A percentile compares a stretch with the other conserved stretches of the same genome.
Conservation (phyloP, 2,888 invertebrate genomes). For the Hyles lineata region DNA sequence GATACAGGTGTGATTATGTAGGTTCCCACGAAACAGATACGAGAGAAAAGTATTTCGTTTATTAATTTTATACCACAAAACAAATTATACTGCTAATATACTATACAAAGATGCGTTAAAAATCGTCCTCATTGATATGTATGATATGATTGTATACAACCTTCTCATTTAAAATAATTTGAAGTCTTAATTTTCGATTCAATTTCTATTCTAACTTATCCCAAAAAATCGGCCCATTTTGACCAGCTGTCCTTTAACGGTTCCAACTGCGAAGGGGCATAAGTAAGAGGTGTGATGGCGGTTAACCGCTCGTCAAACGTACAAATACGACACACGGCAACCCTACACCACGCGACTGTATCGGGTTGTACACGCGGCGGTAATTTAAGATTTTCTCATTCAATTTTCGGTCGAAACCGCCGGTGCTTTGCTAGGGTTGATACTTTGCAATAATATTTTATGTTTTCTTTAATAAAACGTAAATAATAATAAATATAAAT, state of each 20-base stretch:
- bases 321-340: conserved; percentile 34
- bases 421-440: neutral
- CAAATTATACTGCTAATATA: no score
- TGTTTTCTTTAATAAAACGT: no score
- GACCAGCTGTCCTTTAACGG: neutral
- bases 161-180: neutral
- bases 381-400: neutral
- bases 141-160: no score
- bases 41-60: no score
- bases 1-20: no score
- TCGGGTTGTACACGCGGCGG: neutral
- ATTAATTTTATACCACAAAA: no score
- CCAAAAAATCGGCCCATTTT: no score
- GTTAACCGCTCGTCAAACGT: conserved; percentile 49
- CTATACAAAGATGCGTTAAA: no score
- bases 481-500: no score
- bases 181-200: neutral
- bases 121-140: no score
- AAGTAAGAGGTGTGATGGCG: conserved; percentile 45
- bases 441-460: neutral
- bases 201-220: no score
- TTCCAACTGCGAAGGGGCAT: neutral
- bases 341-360: conserved; percentile 1
- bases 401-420: neutral
- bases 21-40: no score